A percentile compares a stretch with the other conserved stretches of the same genome.
Conservation (phyloP, 2,888 invertebrate genomes). For the Ochropacha duplaris region DNA sequence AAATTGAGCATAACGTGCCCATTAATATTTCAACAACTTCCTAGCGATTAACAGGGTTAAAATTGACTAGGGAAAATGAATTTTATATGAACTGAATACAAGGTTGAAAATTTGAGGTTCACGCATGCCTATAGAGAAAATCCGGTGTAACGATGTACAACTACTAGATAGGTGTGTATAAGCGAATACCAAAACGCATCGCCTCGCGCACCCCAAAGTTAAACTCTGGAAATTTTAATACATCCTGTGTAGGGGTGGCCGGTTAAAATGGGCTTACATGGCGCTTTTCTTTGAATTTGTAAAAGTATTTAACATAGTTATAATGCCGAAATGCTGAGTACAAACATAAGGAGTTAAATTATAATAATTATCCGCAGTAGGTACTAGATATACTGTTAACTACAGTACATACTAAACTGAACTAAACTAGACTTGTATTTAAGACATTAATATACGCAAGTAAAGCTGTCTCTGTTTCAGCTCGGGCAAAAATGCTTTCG, state of each 20-base stretch:
- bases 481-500: too few relatives aligned
- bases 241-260: slow-evolving; percentile 55
- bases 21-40: slow-evolving; percentile 79
- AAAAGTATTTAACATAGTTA: neutral
- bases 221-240: slow-evolving; percentile 73
- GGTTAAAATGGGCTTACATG: slow-evolving; percentile 42
- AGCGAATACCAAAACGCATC: slow-evolving; percentile 62
- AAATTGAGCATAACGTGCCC: slow-evolving; percentile 77
- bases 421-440: too few relatives aligned
- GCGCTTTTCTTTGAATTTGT: slow-evolving; percentile 15
- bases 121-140: slow-evolving; percentile 37
- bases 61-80: slow-evolving; percentile 19
- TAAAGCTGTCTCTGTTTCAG: too few relatives aligned
- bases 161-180: slow-evolving; percentile 35
- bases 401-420: too few relatives aligned
- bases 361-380: too few relatives aligned
- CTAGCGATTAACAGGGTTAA: slow-evolving; percentile 60
- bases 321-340: too few relatives aligned
- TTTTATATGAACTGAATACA: slow-evolving; percentile 25
- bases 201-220: slow-evolving; percentile 63
- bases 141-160: slow-evolving; percentile 42
- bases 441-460: too few relatives aligned
- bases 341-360: too few relatives aligned
- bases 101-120: slow-evolving; percentile 30
- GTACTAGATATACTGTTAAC: too few relatives aligned